phyloP scores from a whole-genome alignment of 2,888 invertebrate genomes.

The Trichogramma evanescens region DNA sequence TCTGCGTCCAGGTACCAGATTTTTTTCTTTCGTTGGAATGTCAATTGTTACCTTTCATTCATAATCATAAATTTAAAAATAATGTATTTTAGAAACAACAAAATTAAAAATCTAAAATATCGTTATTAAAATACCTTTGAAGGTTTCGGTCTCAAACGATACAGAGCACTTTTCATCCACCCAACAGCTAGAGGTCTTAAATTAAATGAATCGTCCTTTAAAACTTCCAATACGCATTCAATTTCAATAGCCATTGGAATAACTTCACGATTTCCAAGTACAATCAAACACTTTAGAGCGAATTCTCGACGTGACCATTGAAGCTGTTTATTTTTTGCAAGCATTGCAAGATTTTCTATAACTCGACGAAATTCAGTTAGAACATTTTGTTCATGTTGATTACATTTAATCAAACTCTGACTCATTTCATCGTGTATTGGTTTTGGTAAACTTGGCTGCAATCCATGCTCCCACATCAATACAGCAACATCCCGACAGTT shows the following conservation, averaged over 20 bases:
- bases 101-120: background rate
- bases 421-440: constrained; percentile 43
- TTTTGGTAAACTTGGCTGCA: constrained; percentile 42
- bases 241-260: constrained; percentile 59
- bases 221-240: constrained; percentile 57
- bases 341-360: constrained; percentile 50
- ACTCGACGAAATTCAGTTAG: constrained; percentile 49
- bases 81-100: background rate
- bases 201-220: constrained; percentile 70
- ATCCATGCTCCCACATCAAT: constrained; percentile 45
- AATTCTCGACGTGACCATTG: constrained; percentile 79
- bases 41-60: constrained; percentile 2
- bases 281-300: constrained; percentile 65
- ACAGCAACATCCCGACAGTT: constrained; percentile 51
- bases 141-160: constrained; percentile 65
- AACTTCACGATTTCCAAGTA: constrained; percentile 66
- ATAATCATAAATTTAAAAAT: background rate
- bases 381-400: background rate
- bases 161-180: constrained; percentile 58
- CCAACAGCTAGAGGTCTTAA: constrained; percentile 64
- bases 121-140: constrained; percentile 28
- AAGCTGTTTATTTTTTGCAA: constrained; percentile 52
- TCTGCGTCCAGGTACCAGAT: constrained; percentile 52
- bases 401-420: constrained; percentile 41
- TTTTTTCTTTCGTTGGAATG: background rate